These are phyloP conservation scores for Melanostoma mellinum DNA, from an alignment of 2,888 invertebrate species.

Conservation along the genomic window DNA sequence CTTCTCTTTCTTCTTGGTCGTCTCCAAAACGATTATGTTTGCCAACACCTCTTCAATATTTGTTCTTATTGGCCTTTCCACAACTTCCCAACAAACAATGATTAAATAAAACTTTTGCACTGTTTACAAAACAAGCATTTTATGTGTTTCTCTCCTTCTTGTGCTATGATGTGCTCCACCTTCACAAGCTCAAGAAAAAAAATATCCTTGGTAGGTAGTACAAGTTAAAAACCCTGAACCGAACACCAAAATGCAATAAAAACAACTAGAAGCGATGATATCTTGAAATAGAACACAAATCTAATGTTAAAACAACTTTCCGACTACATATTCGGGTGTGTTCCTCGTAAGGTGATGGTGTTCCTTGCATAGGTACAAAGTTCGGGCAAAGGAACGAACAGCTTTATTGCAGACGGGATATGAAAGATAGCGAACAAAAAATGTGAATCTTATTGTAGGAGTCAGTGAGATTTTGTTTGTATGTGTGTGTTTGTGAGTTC, in stretches of 20 bases:
- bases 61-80: slow-evolving; percentile 8
- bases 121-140: slow-evolving; percentile 52
- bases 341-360: slow-evolving; percentile 2
- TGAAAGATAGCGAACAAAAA: background rate
- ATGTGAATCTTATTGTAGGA: slow-evolving; percentile 44
- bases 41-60: slow-evolving; percentile 31
- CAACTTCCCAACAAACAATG: slow-evolving; percentile 35
- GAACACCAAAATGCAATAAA: slow-evolving; percentile 53
- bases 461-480: background rate
- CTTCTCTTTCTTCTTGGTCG: background rate
- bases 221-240: slow-evolving; percentile 49
- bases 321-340: slow-evolving; percentile 44
- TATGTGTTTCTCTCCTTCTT: slow-evolving; percentile 1
- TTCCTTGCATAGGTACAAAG: no score
- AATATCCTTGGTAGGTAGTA: slow-evolving; percentile 28
- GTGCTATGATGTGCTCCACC: background rate
- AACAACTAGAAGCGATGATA: slow-evolving; percentile 13
- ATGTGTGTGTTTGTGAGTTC: background rate
- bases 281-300: slow-evolving; percentile 57
- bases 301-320: slow-evolving; percentile 65
- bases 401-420: no score
- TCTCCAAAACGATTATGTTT: background rate
- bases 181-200: slow-evolving; percentile 12
- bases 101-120: slow-evolving; percentile 55
- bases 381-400: background rate